These are phyloP conservation scores for Heliconius melpomene DNA, from an alignment of 1,140 invertebrate genomes.

Conservation along the genomic window DNA sequence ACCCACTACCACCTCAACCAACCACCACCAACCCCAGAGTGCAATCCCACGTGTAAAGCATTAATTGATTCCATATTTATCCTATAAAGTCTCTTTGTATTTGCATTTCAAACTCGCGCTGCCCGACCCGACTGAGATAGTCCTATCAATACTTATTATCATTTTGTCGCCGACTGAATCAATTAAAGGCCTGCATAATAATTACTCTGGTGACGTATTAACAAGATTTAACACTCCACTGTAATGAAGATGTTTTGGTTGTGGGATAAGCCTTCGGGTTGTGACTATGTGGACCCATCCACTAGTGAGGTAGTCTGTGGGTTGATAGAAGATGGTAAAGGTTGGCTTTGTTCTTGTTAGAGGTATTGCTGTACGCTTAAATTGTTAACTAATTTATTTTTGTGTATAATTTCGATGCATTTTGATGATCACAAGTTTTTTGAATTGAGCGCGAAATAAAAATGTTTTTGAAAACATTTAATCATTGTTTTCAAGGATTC, in stretches of 20 bases:
- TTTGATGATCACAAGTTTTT: too few species aligned
- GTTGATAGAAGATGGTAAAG: too few species aligned
- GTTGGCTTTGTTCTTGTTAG: too few species aligned
- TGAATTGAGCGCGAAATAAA: too few species aligned
- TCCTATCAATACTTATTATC: constrained; percentile 72
- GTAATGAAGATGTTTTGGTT: constrained; percentile 75
- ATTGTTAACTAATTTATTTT: too few species aligned
- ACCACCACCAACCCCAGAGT: constrained; percentile 35
- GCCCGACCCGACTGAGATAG: constrained; percentile 45
- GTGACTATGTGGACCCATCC: constrained; percentile 15
- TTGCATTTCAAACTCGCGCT: constrained; percentile 71
- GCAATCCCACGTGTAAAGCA: constrained; percentile 60
- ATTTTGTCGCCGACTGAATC: constrained; percentile 75
- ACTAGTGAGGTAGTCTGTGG: too few species aligned
- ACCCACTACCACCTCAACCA: neutral
- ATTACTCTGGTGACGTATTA: constrained; percentile 73
- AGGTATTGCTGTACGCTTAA: too few species aligned
- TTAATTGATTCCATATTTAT: constrained; percentile 58
- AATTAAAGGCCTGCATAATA: constrained; percentile 75
- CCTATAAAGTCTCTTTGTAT: constrained; percentile 61
- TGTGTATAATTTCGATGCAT: too few species aligned
- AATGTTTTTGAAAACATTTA: too few species aligned
- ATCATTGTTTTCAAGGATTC: too few species aligned
- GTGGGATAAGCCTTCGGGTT: constrained; percentile 51
- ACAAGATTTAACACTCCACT: constrained; percentile 75